phyloP scores from a whole-genome alignment of 2,888 invertebrate species.

The Mechanitis mazaeus region DNA sequence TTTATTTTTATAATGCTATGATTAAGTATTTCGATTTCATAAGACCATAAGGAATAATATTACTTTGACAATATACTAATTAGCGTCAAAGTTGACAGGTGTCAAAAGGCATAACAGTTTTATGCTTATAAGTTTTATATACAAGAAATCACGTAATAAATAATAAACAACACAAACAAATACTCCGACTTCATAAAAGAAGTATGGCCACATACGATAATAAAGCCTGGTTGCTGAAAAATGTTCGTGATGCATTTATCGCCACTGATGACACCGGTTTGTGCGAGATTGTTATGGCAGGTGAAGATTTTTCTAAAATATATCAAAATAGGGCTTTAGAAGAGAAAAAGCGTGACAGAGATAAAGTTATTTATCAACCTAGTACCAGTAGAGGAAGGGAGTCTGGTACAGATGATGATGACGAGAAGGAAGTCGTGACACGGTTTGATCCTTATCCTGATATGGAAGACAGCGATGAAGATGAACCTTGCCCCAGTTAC shows the following conservation, averaged over 20 bases:
- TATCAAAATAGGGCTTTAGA: constrained; percentile 67
- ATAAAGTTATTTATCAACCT: constrained; percentile 50
- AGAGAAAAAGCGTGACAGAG: constrained; percentile 56
- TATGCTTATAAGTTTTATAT: constrained; percentile 25
- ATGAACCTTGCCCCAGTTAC: constrained; percentile 65
- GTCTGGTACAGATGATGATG: constrained; percentile 48
- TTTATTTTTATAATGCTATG: no score
- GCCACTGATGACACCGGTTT: constrained; percentile 96
- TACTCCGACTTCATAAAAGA: constrained; percentile 16
- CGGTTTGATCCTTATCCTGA: constrained; percentile 84
- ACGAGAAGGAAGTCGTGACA: constrained; percentile 62
- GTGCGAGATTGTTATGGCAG: constrained; percentile 94
- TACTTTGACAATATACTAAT: background rate
- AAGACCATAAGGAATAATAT: background rate
- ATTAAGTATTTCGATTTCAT: background rate
- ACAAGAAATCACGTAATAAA: constrained; percentile 12
- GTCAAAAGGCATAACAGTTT: constrained; percentile 14
- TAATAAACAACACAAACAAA: constrained; percentile 10
- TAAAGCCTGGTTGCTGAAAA: constrained; percentile 93
- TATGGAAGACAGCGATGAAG: constrained; percentile 86
- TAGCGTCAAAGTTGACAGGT: constrained; percentile 10
- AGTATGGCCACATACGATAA: constrained; percentile 96
- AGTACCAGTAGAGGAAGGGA: constrained; percentile 57
- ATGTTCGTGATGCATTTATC: constrained; percentile 95
- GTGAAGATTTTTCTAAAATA: constrained; percentile 84